Percentiles rank a stretch among this genome's conserved stretches.
These are phyloP conservation scores for Tapirus indicus DNA, from an alignment of 2,797 vertebrate species.

Conservation along the genomic window DNA sequence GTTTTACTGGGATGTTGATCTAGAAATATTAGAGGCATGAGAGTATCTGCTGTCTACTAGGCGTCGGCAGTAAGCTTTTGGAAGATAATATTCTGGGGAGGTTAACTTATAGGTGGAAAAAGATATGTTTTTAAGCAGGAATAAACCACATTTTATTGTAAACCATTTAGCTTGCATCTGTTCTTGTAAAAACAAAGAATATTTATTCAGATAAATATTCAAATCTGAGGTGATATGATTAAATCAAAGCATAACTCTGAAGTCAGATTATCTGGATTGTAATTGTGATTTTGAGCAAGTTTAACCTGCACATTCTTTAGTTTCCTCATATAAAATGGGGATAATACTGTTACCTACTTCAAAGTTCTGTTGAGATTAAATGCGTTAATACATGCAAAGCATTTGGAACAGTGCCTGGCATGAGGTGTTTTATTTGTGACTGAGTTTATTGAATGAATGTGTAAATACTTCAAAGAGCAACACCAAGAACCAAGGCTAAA, in stretches of 20 bases:
- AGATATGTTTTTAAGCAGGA: background rate
- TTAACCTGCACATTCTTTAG: background rate
- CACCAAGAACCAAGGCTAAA: constrained; percentile 6
- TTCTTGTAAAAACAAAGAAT: background rate
- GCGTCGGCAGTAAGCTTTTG: background rate
- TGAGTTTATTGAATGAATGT: constrained; percentile 8
- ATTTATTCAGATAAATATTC: background rate
- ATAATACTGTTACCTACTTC: background rate
- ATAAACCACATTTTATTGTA: background rate
- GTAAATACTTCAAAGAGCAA: background rate
- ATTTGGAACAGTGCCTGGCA: background rate
- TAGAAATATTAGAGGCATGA: background rate
- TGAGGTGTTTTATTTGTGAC: constrained; percentile 10
- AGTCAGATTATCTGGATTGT: background rate
- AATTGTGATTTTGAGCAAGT: background rate
- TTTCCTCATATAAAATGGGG: background rate
- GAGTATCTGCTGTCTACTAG: background rate
- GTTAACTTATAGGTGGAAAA: background rate
- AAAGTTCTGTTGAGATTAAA: background rate
- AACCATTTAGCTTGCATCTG: background rate
- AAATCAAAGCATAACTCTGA: background rate
- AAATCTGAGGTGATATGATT: background rate
- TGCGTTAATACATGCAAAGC: background rate
- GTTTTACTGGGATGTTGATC: background rate
- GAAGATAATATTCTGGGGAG: background rate